Base-by-base conservation (phyloP, 2,888 invertebrate genomes). In the Agapostemon virescens region DNA sequence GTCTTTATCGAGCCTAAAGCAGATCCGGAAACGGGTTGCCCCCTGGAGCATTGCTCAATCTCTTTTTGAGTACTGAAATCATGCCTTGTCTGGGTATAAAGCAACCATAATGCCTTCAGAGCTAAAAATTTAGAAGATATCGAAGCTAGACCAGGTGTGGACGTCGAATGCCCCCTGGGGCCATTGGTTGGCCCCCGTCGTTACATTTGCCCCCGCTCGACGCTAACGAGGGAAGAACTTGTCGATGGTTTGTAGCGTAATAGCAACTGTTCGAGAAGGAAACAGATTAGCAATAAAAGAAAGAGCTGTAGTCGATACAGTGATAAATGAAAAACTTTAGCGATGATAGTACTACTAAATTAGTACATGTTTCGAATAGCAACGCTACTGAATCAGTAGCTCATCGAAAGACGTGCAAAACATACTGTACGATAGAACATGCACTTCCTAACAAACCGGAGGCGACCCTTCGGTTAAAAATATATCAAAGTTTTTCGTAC, bases 281-380 rank as follows among this genome's bases (percentile, higher is more conserved):
- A 61, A 61, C 33, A 33, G 20, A 30, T 17, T 61, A 33, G 61
- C 33, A 4, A 61, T 20, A 2, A 36, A 13, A 63, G 63, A 36
- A n/a, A 11, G 20, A n/a, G 61, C 9, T 33, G 33, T 33, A 61
- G 0, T 17, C 33, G 20, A 61, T 63, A 36, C 20, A 63, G n/a
- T 36, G 20, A 45, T n/a, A 11, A 67, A 45, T 42, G 45, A 71
- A 63, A 9, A 33, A 40, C 15, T 71, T 61, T 71, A 45, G 40
- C 45, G 23, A 76, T n/a, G 23, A 64, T 67, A 30, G 58, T 30
- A n/a, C 73, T 45, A 45, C 42, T 40, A 73, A 77, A 74, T 74
- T 77, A 68, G 55, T 72, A 66, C 58, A 73, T 33, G 36, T 67
- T 36, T 23, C 42, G 13, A 49, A 15, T 61, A 23, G 55, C 23